Evolutionary conservation across 2,113 vertebrate species (phyloP).

Genomic region (Dasyprocta punctata): DNA sequence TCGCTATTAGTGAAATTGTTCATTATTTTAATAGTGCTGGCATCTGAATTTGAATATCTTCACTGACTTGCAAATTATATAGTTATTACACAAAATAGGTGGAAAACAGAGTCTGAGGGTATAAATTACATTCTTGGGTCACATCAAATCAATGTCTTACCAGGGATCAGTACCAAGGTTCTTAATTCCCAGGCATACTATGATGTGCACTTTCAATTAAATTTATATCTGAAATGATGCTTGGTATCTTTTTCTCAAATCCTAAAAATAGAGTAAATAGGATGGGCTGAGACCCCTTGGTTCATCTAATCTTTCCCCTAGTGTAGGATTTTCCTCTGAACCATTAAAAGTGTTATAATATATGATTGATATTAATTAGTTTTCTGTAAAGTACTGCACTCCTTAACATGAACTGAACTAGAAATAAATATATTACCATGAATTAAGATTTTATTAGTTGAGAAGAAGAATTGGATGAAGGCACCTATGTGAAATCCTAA

Average conservation of each 20-base stretch:
- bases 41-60: conserved; percentile 67
- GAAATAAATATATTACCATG: conserved; percentile 87
- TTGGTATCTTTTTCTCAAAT: conserved; percentile 49
- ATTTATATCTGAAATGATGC: conserved; percentile 62
- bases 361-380: conserved; percentile 88
- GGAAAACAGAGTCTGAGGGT: conserved; percentile 50
- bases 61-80: conserved; percentile 67
- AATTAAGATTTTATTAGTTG: conserved; percentile 88
- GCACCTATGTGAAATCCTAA: conserved; percentile 85
- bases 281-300: conserved; percentile 52
- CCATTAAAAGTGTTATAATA: conserved; percentile 78
- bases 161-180: conserved; percentile 48
- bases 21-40: conserved; percentile 63
- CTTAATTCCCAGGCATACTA: conserved; percentile 48
- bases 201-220: conserved; percentile 53
- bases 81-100: conserved; percentile 62
- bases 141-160: conserved; percentile 66
- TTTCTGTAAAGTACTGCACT: conserved; percentile 83
- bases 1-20: conserved; percentile 60
- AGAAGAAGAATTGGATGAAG: conserved; percentile 83
- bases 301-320: conserved; percentile 74
- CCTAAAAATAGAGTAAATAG: conserved; percentile 65
- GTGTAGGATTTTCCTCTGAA: conserved; percentile 70
- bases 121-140: conserved; percentile 63
- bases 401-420: conserved; percentile 86